Base-by-base conservation (phyloP, 2,888 invertebrate species). In the Gortyna flavago region DNA sequence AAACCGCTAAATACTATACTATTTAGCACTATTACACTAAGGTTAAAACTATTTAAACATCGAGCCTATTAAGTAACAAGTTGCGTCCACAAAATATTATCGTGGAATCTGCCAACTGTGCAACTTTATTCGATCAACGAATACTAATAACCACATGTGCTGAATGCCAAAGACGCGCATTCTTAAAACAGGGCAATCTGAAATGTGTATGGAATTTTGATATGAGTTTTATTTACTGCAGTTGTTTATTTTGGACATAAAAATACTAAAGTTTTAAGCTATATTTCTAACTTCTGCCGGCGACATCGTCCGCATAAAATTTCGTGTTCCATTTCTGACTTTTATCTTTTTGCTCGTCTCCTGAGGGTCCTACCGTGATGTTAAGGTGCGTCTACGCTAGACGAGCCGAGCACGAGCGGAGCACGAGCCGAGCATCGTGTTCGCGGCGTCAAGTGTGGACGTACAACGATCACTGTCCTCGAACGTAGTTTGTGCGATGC, bases 61-160 rank as follows among this genome's bases (percentile, higher is more conserved):
- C 18, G 0, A 6, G 11, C 16, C 85, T 91, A 90, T 93, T 92
- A 88, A 64, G 91, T 85, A 91, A 93, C 73, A 77, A 65, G 75
- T 88, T 90, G 88, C 91, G 89, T 89, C 84, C 69, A 79, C 79
- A 80, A 85, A 79, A 81, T 79, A 80, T 80, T 84, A 86, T 85
- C 71, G 77, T 81, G 79, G 85, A 86, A 90, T 91, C 90, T 90
- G 89, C 89, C 89, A 90, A 90, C 73, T 71, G 81, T 69, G 77
- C 81, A 80, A 81, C 72, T 78, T 65, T 72, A 77, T 75, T 77
- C 83, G 73, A 77, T 79, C 80, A 66, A 77, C 76, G 92, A 90
- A 92, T 91, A 84, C 85, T 86, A 91, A 91, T 69, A 83, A 77
- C 71, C 75, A 62, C 88, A 57, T 61, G 81, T 7, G 70, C 77